Conservation (phyloP, 2,797 vertebrate genomes). For the Scarus forsteni region DNA sequence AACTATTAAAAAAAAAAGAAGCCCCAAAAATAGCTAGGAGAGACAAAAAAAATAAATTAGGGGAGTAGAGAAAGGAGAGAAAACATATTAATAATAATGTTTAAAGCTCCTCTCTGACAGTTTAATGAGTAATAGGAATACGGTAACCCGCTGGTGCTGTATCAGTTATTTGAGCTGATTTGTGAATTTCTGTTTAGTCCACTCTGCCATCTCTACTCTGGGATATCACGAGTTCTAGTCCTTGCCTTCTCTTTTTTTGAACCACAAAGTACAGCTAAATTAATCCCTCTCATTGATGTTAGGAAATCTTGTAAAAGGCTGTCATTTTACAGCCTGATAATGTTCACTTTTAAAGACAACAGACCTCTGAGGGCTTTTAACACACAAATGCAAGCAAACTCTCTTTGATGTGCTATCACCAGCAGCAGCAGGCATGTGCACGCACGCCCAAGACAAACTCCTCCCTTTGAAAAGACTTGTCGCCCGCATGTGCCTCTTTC, state of each 20-base stretch:
- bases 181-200: constrained; percentile 6
- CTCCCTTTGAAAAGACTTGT: constrained; percentile 39
- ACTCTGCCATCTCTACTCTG: not conserved
- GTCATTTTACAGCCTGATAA: constrained; percentile 16
- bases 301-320: not conserved
- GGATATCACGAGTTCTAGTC: not conserved
- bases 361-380: constrained; percentile 22
- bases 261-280: not conserved
- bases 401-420: constrained; percentile 37
- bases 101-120: constrained; percentile 16
- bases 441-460: constrained; percentile 18
- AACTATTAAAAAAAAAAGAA: constrained; percentile 12
- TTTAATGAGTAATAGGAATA: constrained; percentile 15
- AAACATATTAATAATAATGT: constrained; percentile 24
- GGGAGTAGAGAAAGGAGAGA: not conserved
- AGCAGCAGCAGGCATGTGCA: constrained; percentile 15
- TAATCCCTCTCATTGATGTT: not conserved
- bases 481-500: constrained; percentile 31
- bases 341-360: constrained; percentile 31
- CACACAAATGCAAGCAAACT: constrained; percentile 18
- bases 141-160: constrained; percentile 22
- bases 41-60: not conserved
- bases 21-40: not conserved
- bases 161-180: constrained; percentile 13
- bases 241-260: not conserved